phyloP scores from a whole-genome alignment of 2,888 invertebrate species.

The Scelioninae gen. 2 region DNA sequence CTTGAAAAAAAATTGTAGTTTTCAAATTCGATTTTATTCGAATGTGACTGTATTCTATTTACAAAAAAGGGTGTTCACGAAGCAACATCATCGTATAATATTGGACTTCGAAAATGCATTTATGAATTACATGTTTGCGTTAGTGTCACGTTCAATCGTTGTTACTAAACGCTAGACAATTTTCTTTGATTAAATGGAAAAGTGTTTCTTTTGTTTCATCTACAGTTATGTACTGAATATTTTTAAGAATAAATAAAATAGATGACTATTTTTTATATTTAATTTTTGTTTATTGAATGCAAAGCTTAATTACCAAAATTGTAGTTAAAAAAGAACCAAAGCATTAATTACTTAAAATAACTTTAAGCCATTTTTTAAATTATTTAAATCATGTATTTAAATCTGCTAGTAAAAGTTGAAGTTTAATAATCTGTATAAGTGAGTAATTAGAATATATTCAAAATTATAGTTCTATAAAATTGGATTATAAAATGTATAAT shows the following conservation, averaged over 20 bases:
- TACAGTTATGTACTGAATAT: slow-evolving; percentile 1
- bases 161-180: too few species aligned
- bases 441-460: too few species aligned
- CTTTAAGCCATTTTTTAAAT: too few species aligned
- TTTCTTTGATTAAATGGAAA: background rate
- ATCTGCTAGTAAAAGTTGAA: too few species aligned
- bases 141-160: slow-evolving; percentile 23
- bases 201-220: slow-evolving; percentile 2
- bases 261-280: slow-evolving; percentile 17
- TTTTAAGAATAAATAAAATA: slow-evolving; percentile 7
- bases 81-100: slow-evolving; percentile 46
- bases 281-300: too few species aligned
- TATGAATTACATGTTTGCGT: slow-evolving; percentile 23
- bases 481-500: too few species aligned
- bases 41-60: slow-evolving; percentile 49
- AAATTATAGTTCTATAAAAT: too few species aligned
- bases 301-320: too few species aligned
- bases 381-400: too few species aligned
- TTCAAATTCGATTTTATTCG: slow-evolving; percentile 17
- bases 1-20: slow-evolving; percentile 18
- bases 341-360: too few species aligned
- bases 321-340: too few species aligned
- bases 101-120: slow-evolving; percentile 44
- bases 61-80: slow-evolving; percentile 14
- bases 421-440: too few species aligned